A percentile compares a stretch with the other conserved stretches of the same genome.
Conservation (phyloP, 1,140 invertebrate genomes). For the Drosophila bocki region DNA sequence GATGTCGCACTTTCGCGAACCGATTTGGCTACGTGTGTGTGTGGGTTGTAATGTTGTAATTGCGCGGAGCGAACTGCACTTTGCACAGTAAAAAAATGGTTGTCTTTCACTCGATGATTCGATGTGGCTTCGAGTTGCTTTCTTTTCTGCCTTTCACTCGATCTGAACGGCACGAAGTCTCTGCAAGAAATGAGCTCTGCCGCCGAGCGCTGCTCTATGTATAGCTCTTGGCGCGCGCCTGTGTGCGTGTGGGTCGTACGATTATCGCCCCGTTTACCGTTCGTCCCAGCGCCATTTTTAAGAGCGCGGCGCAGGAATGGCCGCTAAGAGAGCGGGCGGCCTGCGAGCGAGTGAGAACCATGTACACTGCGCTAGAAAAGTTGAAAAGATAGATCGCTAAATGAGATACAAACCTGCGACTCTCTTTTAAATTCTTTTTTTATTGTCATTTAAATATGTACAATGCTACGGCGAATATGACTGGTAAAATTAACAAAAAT, state of each 20-base stretch:
- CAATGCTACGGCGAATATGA: constrained; percentile 6
- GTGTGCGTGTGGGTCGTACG: constrained; percentile 12
- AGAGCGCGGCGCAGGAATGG: constrained; percentile 42
- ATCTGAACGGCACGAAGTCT: constrained; percentile 66
- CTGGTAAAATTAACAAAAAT: not conserved
- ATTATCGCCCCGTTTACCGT: constrained; percentile 44
- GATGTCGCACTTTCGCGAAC: constrained; percentile 26
- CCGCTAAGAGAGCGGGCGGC: constrained; percentile 24
- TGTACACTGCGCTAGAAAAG: constrained; percentile 31
- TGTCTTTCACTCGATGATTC: constrained; percentile 3
- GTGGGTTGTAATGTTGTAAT: constrained; percentile 8
- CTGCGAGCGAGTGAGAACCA: constrained; percentile 14
- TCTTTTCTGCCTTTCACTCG: constrained; percentile 23
- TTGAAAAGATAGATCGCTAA: not conserved
- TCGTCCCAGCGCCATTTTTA: constrained; percentile 53
- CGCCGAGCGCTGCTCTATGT: constrained; percentile 47
- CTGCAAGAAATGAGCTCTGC: constrained; percentile 75
- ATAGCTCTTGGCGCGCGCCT: constrained; percentile 45
- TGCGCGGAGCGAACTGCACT: constrained; percentile 20
- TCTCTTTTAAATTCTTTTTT: not conserved
- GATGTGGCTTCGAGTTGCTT: constrained; percentile 16
- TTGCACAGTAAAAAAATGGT: constrained; percentile 43
- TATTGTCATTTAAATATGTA: constrained; percentile 7
- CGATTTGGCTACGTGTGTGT: constrained; percentile 5
- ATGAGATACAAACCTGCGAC: not conserved